Evolutionary conservation across 2,113 vertebrate species (phyloP).

Genomic region (Spea bombifrons): DNA sequence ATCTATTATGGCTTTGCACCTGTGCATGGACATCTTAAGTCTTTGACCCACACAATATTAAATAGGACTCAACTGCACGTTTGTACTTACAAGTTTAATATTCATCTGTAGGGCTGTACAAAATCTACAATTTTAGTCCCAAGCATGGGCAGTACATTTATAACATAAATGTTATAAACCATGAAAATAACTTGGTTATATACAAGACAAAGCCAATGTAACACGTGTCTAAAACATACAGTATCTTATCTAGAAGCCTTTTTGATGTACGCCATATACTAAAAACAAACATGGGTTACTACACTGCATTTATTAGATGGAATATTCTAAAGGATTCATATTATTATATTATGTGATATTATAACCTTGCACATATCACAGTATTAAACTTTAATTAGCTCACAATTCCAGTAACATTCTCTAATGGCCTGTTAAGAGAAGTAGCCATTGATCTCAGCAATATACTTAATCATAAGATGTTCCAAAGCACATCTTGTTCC

Average conservation of each 20-base stretch:
- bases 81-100: background rate
- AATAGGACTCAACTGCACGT: background rate
- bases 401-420: background rate
- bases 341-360: background rate
- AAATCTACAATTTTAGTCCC: background rate
- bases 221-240: no score
- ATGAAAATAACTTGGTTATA: no score
- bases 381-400: background rate
- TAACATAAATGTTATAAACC: no score
- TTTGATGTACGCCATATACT: no score
- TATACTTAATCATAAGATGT: background rate
- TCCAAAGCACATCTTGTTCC: background rate
- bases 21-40: background rate
- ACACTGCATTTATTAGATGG: no score
- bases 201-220: no score
- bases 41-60: slow-evolving; percentile 5
- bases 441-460: background rate
- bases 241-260: no score
- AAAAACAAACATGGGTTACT: no score
- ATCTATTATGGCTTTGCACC: background rate
- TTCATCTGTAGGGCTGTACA: background rate
- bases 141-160: background rate
- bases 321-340: no score
- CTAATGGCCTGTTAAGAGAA: background rate
- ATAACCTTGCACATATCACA: background rate